These are phyloP conservation scores for Polietes domitor DNA, from an alignment of 2,888 invertebrate species.

Conservation along the genomic window DNA sequence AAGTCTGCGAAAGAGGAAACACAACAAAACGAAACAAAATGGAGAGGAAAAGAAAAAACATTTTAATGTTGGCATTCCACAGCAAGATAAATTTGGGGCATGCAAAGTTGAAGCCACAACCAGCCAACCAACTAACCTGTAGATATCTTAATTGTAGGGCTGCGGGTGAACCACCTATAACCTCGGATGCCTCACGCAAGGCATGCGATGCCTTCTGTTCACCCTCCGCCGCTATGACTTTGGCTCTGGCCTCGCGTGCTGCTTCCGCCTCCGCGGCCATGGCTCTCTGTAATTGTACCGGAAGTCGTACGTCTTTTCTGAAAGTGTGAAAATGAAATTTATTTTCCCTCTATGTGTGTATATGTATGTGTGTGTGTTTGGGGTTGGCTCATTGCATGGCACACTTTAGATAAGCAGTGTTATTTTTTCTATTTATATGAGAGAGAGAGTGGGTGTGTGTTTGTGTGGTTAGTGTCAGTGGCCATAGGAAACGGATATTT, in stretches of 20 bases:
- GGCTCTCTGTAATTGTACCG: constrained; percentile 76
- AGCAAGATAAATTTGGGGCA: constrained; percentile 53
- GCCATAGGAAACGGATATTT: constrained; percentile 81
- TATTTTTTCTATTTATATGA: neutral
- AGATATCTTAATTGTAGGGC: constrained; percentile 95
- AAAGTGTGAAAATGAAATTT: constrained; percentile 55
- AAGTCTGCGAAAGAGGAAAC: constrained; percentile 84
- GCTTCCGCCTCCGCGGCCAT: constrained; percentile 81
- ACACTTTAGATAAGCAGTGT: constrained; percentile 19
- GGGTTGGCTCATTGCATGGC: neutral
- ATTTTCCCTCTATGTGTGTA: neutral
- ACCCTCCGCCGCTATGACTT: constrained; percentile 87
- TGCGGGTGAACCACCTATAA: constrained; percentile 94
- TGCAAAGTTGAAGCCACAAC: neutral
- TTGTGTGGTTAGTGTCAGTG: neutral
- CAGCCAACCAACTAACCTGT: constrained; percentile 82
- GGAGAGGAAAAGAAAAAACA: neutral
- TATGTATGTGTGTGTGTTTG: neutral
- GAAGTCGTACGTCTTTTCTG: constrained; percentile 65
- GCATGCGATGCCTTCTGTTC: constrained; percentile 96
- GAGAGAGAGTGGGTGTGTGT: neutral
- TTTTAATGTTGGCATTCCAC: neutral
- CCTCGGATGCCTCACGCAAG: constrained; percentile 95
- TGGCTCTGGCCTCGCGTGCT: constrained; percentile 87
- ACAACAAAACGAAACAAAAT: neutral